A percentile compares a stretch with the other conserved stretches of the same genome.
These are phyloP conservation scores for Rhyacophila brunnea DNA, from an alignment of 1,140 invertebrate species.

Conservation along the genomic window DNA sequence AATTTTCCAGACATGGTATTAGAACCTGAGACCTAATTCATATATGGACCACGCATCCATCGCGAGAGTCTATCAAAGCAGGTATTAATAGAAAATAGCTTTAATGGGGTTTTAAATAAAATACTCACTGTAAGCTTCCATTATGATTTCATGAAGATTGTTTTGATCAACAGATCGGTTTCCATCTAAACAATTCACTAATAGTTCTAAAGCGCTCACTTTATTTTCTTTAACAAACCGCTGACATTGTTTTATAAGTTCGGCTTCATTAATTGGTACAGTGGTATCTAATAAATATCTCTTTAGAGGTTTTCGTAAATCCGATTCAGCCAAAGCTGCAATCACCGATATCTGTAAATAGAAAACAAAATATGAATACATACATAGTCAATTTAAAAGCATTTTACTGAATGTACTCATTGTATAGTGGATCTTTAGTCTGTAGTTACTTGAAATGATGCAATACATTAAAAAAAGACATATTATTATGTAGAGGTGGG, in stretches of 20 bases:
- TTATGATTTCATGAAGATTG: slow-evolving; percentile 49
- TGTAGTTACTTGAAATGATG: too few species aligned
- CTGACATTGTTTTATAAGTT: slow-evolving; percentile 50
- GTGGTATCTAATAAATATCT: slow-evolving; percentile 46
- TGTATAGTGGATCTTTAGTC: too few species aligned
- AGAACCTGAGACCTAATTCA: not conserved
- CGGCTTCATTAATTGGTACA: slow-evolving; percentile 44
- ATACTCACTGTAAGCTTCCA: slow-evolving; percentile 55
- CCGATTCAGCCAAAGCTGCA: slow-evolving; percentile 52
- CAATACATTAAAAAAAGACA: too few species aligned
- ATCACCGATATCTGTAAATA: slow-evolving; percentile 45
- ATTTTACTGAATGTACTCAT: too few species aligned
- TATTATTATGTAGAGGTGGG: too few species aligned
- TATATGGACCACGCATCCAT: not conserved
- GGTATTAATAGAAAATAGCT: not conserved
- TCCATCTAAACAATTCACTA: slow-evolving; percentile 44
- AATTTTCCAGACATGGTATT: not conserved
- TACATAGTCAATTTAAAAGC: too few species aligned
- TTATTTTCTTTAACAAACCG: slow-evolving; percentile 53
- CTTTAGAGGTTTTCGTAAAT: slow-evolving; percentile 49
- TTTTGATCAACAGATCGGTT: slow-evolving; percentile 40
- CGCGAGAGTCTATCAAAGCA: not conserved
- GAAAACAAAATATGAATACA: too few species aligned
- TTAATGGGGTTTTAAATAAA: not conserved
- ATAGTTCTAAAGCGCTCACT: slow-evolving; percentile 42